phyloP scores from a whole-genome alignment of 2,888 invertebrate genomes.

The Acanthosepion esculentum region DNA sequence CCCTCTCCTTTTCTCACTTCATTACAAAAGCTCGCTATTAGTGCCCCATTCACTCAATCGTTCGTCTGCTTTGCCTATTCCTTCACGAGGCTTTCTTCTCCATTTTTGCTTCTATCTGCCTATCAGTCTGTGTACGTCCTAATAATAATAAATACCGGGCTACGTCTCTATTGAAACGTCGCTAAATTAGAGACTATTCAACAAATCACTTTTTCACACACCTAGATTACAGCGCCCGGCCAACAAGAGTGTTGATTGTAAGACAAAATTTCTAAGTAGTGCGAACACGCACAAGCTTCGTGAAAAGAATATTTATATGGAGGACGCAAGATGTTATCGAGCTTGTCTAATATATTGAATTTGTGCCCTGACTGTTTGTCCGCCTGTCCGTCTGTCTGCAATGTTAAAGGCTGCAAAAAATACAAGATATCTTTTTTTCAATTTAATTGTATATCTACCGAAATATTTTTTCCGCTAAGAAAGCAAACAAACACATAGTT shows the following conservation, averaged over 20 bases:
- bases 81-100: background rate
- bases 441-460: background rate
- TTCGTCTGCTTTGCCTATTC: constrained; percentile 15
- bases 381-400: background rate
- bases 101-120: background rate
- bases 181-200: constrained; percentile 33
- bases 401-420: background rate
- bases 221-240: background rate
- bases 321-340: background rate
- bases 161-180: background rate
- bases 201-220: constrained; percentile 14
- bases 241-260: constrained; percentile 3
- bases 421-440: background rate
- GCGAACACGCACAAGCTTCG: constrained; percentile 10
- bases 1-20: background rate
- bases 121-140: background rate
- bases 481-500: too few relatives aligned
- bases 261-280: constrained; percentile 21
- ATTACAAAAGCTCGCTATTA: constrained; percentile 25
- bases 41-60: background rate
- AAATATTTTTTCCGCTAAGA: too few relatives aligned
- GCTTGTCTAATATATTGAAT: constrained; percentile 15
- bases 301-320: background rate
- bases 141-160: background rate
- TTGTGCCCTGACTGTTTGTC: background rate